phyloP scores from a whole-genome alignment of 2,888 invertebrate genomes.

The Drosophila maculinotata region DNA sequence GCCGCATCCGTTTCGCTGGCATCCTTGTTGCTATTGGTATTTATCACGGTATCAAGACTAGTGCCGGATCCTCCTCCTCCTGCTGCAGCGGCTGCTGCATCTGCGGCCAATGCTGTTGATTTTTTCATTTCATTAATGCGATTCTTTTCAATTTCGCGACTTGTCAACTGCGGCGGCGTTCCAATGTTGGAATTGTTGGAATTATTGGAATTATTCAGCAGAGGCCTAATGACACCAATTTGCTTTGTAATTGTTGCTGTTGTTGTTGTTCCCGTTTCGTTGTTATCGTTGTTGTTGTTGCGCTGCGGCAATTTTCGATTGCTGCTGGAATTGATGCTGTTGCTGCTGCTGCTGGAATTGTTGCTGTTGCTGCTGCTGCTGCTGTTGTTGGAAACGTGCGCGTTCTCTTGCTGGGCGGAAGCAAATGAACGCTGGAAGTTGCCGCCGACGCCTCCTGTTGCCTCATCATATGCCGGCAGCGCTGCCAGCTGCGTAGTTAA shows the following conservation, averaged over 20 bases:
- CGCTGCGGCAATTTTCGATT: constrained; percentile 23
- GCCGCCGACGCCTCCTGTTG: constrained; percentile 65
- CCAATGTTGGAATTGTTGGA: constrained; percentile 25
- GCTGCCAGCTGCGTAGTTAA: constrained; percentile 47
- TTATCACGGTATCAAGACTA: constrained; percentile 83
- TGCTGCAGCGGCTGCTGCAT: constrained; percentile 45
- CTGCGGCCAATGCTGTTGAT: constrained; percentile 68
- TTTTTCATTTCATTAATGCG: constrained; percentile 89
- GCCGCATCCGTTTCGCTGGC: constrained; percentile 73
- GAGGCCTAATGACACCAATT: constrained; percentile 87
- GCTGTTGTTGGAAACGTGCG: constrained; percentile 73
- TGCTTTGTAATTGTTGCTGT: constrained; percentile 77
- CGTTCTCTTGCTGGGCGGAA: constrained; percentile 63
- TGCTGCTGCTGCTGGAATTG: constrained; percentile 48
- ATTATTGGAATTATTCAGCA: constrained; percentile 64
- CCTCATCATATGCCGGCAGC: constrained; percentile 41
- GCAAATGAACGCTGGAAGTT: constrained; percentile 66
- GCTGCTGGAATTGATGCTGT: constrained; percentile 18
- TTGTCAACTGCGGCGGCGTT: constrained; percentile 85
- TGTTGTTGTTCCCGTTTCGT: constrained; percentile 14
- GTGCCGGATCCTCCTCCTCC: constrained; percentile 43
- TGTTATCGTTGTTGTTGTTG: constrained; percentile 22
- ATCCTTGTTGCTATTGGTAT: constrained; percentile 62
- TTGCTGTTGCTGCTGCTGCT: constrained; percentile 2
- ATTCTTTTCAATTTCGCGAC: constrained; percentile 89